Evolutionary conservation across 2,113 vertebrate species (phyloP).

Genomic region (Romanogobio albipinnatus): DNA sequence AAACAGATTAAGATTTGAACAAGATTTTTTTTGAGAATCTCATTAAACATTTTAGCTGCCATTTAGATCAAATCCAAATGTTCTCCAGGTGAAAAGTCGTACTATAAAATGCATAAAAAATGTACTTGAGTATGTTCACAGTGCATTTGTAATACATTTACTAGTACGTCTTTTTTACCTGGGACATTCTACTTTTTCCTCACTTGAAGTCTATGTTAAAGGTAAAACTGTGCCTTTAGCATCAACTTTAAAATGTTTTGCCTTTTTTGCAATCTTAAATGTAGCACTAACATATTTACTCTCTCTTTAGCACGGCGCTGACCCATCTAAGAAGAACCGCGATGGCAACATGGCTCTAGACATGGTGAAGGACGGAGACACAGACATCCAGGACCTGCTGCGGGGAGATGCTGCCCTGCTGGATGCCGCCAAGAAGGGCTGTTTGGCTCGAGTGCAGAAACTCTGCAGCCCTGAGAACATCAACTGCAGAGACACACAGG

Average conservation of each 20-base stretch:
- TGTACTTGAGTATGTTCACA: too few species aligned
- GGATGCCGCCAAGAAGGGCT: constrained; percentile 98
- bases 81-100: too few species aligned
- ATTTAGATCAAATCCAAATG: background rate
- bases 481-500: constrained; percentile 98
- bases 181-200: too few species aligned
- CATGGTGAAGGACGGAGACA: constrained; percentile 98
- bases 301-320: constrained; percentile 87
- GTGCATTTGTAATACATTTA: too few species aligned
- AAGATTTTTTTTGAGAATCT: too few species aligned
- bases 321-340: constrained; percentile 97
- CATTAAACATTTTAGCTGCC: background rate
- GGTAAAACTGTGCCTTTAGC: too few species aligned
- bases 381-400: constrained; percentile 96
- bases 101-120: too few species aligned
- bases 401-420: constrained; percentile 93
- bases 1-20: too few species aligned
- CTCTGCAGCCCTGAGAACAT: constrained; percentile 96
- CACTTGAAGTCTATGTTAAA: too few species aligned
- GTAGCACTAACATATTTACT: background rate
- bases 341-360: constrained; percentile 97
- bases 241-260: too few species aligned
- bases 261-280: background rate
- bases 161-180: too few species aligned
- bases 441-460: constrained; percentile 95